phyloP scores from a whole-genome alignment of 2,888 invertebrate genomes.

The Pristionchus japonicus region DNA sequence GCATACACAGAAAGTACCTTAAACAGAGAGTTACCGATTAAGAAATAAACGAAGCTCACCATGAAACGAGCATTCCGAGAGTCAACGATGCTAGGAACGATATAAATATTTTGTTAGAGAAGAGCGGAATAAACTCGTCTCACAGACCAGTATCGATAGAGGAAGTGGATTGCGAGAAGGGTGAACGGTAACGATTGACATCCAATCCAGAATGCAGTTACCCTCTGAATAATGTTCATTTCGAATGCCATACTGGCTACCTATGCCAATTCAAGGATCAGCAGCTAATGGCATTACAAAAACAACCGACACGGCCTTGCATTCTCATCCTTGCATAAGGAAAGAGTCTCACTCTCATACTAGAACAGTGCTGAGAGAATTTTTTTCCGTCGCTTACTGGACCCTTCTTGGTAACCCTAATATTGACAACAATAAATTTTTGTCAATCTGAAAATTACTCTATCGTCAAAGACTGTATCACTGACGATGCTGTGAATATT shows the following conservation, averaged over 20 bases:
- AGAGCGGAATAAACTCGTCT: background rate
- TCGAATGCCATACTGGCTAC: no score
- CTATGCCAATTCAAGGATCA: no score
- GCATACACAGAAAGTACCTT: background rate
- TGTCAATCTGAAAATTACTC: background rate
- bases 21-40: no score
- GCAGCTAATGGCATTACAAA: no score
- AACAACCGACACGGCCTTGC: no score
- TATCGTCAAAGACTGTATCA: background rate
- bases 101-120: background rate
- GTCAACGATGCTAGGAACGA: background rate
- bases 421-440: no score
- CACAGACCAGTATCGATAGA: conserved; percentile 1
- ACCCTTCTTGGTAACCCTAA: no score
- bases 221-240: background rate
- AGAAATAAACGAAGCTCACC: background rate
- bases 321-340: no score
- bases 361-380: no score
- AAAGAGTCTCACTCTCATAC: no score
- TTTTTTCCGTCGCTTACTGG: no score
- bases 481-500: background rate
- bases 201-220: background rate
- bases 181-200: background rate
- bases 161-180: background rate
- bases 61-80: background rate